Evolutionary conservation across 2,797 vertebrate genomes (phyloP), one percentile per base, ranked within the genome.

Genomic region (Anguilla obscura): DNA sequence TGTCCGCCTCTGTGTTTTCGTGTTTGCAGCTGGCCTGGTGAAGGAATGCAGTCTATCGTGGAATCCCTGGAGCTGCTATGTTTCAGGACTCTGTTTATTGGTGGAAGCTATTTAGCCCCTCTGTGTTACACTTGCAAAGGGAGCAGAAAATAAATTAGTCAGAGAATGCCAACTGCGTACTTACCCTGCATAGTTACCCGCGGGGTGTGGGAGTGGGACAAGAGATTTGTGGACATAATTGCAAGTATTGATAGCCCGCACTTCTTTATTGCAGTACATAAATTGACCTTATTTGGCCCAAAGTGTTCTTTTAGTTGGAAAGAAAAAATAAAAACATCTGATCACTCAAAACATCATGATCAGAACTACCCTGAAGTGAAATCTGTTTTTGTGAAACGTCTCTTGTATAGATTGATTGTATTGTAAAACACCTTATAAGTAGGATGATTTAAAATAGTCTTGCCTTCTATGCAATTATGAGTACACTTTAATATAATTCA

Each of bases 41-140:
- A 45, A n/a, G 52, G 27, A 85, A 50, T 36, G 69, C 52, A 10
- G 60, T 79, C n/a, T 79, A 48, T 33, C 40, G 4, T 40, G 7
- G 24, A 40, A 30, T 58, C 71, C 79, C 58, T 16, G 52, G 50
- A 18, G 58, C 50, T 48, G 14, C 40, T 24, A 84, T 50, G 50
- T 86, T 63, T 71, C 50, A 71, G 30, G 85, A 86, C 10, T 86
- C 71, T 82, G 82, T 88, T 89, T 89, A 89, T 87, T 89, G 63
- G 66, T 84, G 56, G 27, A 14, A 83, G 87, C 87, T 88, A 86
- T 88, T 89, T 90, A 89, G 84, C 84, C 7, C 85, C 88, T 86
- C 76, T 40, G 86, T 90, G 91, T 86, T 85, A 90, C 63, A 86
- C 79, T 80, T 36, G 76, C 24, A 58, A 12, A 24, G 85, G 85